Evolutionary conservation across 2,797 vertebrate genomes (phyloP).

Genomic region (Falco rusticolus): DNA sequence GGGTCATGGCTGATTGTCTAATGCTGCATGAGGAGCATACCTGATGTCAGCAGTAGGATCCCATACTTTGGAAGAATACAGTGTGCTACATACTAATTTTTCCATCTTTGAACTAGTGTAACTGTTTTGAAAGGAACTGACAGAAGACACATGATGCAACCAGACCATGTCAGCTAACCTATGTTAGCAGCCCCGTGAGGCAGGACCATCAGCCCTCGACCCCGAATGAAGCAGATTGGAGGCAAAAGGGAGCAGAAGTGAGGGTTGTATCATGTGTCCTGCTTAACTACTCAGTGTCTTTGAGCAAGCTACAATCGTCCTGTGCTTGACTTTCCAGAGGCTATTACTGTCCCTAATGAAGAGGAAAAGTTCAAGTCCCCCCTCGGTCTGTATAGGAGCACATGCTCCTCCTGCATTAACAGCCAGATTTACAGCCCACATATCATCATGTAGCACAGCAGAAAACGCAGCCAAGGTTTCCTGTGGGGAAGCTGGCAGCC

Average conservation of each 20-base stretch:
- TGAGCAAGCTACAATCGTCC: background rate
- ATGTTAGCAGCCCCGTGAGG: background rate
- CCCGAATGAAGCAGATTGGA: background rate
- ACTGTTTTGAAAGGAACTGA: background rate
- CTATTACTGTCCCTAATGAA: background rate
- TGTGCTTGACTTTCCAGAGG: background rate
- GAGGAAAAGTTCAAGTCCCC: background rate
- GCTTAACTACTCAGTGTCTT: background rate
- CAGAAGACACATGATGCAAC: background rate
- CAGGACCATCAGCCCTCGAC: background rate
- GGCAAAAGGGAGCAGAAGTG: background rate
- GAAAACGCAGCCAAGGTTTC: background rate
- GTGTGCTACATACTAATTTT: background rate
- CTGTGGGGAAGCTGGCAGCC: background rate
- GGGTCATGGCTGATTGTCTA: background rate
- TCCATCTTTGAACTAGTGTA: background rate
- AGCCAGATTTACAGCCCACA: background rate
- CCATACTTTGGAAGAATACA: slow-evolving; percentile 29
- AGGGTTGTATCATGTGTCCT: background rate
- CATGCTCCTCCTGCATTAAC: background rate
- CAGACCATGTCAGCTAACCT: background rate
- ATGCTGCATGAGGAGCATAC: slow-evolving; percentile 7
- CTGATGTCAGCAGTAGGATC: background rate
- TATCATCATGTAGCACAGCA: background rate
- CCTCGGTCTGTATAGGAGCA: background rate